Percentiles rank a stretch among this genome's conserved stretches.
Evolutionary conservation across 2,797 vertebrate genomes (phyloP).

Genomic region (Lutjanus argentimaculatus): DNA sequence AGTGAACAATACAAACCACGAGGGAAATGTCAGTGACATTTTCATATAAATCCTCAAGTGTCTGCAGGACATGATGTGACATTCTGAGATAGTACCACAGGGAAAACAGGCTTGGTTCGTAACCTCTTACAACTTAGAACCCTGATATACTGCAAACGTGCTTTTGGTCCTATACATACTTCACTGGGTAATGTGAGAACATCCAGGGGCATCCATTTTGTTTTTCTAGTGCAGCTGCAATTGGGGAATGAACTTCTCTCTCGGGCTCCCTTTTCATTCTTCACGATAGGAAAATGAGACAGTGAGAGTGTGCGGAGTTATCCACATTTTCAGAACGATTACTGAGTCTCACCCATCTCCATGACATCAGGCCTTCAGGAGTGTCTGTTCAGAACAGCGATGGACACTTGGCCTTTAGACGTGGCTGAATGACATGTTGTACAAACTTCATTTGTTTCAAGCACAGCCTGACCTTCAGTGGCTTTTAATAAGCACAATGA

Average conservation of each 20-base stretch:
- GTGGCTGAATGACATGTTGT: neutral
- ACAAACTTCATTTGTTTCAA: neutral
- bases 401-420: neutral
- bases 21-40: slow-evolving; percentile 40
- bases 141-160: neutral
- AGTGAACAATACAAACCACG: neutral
- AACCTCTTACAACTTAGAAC: neutral
- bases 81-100: slow-evolving; percentile 13
- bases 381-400: too few relatives aligned
- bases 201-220: neutral
- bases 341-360: neutral
- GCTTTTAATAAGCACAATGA: neutral
- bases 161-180: neutral
- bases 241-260: too few relatives aligned
- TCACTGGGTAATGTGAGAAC: neutral
- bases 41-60: neutral
- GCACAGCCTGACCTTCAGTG: neutral
- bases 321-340: neutral
- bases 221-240: neutral
- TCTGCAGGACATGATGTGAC: slow-evolving; percentile 15
- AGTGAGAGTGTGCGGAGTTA: neutral
- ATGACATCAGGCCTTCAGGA: neutral
- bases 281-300: too few relatives aligned
- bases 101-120: neutral
- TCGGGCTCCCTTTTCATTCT: too few relatives aligned